phyloP scores from a whole-genome alignment of 2,888 invertebrate species.

The Tinea trinotella region DNA sequence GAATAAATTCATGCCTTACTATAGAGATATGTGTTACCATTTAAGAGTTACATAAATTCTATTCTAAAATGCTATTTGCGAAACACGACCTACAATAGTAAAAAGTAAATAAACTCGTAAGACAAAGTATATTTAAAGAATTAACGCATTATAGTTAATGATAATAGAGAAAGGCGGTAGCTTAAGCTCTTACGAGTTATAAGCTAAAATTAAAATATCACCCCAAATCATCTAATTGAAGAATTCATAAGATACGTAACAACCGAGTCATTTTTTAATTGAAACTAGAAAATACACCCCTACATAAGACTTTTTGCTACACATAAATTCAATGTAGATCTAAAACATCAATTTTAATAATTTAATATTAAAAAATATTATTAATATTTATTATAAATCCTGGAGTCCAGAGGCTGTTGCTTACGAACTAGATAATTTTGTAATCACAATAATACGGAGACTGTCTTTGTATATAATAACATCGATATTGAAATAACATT shows the following conservation, averaged over 20 bases:
- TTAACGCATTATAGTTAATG: background rate
- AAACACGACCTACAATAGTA: background rate
- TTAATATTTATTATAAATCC: conserved; percentile 4
- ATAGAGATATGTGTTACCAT: conserved; percentile 9
- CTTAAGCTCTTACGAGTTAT: background rate
- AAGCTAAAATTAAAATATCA: background rate
- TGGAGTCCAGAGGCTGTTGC: conserved; percentile 16
- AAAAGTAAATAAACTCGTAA: conserved; percentile 4
- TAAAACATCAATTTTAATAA: conserved; percentile 1
- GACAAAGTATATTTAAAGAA: background rate
- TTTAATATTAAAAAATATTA: background rate
- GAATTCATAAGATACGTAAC: background rate
- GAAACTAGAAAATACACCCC: background rate
- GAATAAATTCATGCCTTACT: conserved; percentile 9
- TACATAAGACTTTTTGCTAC: background rate
- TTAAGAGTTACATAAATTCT: background rate
- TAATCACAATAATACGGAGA: background rate
- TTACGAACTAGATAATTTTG: conserved; percentile 14
- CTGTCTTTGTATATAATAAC: background rate
- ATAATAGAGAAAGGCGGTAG: background rate
- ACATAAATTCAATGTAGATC: conserved; percentile 6
- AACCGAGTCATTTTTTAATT: background rate
- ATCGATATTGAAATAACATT: conserved; percentile 1
- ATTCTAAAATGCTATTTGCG: background rate
- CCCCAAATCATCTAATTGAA: background rate